Base-by-base conservation (phyloP, 2,888 invertebrate species). In the Volucella bombylans region DNA sequence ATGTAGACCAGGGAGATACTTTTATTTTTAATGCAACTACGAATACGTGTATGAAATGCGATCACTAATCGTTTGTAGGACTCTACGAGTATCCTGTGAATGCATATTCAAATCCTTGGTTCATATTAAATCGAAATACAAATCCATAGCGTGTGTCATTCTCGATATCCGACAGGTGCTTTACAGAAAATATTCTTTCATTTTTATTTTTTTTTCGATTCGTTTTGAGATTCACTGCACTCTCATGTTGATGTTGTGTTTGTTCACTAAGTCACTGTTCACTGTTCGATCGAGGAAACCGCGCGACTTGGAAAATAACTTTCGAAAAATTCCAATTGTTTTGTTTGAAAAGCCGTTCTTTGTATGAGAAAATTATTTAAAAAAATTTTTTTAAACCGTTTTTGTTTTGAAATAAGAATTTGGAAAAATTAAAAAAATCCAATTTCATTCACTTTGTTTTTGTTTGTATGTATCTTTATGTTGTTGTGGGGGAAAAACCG, bases 101-200 rank as follows among this genome's bases (percentile, higher is more conserved):
- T 71, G 65, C 83, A 83, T 83, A 50, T 74, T 55, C 64, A 61
- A 62, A 74, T 71, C 73, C 69, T 52, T 69, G 52, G 43, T 59
- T 68, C 23, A 62, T 57, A 62, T 50, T 55, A 41, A 23, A 41
- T 43, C 23, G 15, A 41, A 59, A 38, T 23, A 52, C 2, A 18
- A 43, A 45, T 52, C 15, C 31, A 31, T n/a, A 11, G 55, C 11
- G 11, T 18, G 18, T 50, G 11, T 43, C 39, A 57, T 45, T 52
- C 2, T 39, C 43, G 38, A 31, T 74, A 79, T 83, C 83, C 83
- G 83, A 83, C 83, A 83, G 83, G 83, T 83, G 83, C 79, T 64
- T 55, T 18, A 55, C 45, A 50, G 59, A 52, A n/a, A 65, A 71
- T 69, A 10, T 55, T 59, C 61, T 65, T 69, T 41, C 50, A 11